A percentile compares a stretch with the other conserved stretches of the same genome.
Evolutionary conservation across 2,797 vertebrate species (phyloP).

Genomic region (Micromesistius poutassou): DNA sequence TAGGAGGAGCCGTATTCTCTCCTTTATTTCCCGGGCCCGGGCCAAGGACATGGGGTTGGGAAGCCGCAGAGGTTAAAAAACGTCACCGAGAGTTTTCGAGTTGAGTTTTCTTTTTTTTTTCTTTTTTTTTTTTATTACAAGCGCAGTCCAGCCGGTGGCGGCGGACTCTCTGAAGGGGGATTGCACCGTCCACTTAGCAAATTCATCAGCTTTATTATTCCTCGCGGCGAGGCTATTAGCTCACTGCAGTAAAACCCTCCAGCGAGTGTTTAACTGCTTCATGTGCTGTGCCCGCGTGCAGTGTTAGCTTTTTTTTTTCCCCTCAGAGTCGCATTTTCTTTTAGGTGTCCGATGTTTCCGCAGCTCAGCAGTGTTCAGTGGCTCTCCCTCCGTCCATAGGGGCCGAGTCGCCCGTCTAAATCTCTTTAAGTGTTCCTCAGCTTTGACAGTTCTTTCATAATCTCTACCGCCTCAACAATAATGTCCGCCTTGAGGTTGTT

Average conservation of each 20-base stretch:
- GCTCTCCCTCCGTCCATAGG: constrained; percentile 9
- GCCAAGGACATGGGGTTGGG: constrained; percentile 80
- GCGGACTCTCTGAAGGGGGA: constrained; percentile 31
- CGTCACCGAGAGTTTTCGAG: constrained; percentile 63
- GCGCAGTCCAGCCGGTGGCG: not conserved
- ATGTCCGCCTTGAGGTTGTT: no score
- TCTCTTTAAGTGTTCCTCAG: not conserved
- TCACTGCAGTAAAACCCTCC: constrained; percentile 40
- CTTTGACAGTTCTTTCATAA: not conserved
- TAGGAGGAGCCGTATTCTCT: constrained; percentile 80
- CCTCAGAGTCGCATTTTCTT: constrained; percentile 38
- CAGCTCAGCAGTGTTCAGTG: constrained; percentile 23
- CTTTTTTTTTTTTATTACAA: not conserved
- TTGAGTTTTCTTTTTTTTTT: not conserved
- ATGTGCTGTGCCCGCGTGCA: constrained; percentile 39
- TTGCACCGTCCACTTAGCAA: constrained; percentile 43
- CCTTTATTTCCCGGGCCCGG: constrained; percentile 77
- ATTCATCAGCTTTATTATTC: constrained; percentile 55
- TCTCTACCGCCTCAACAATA: not conserved
- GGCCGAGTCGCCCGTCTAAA: constrained; percentile 26
- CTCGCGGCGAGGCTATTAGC: constrained; percentile 39
- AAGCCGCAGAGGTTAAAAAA: constrained; percentile 75
- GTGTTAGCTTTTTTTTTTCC: constrained; percentile 23
- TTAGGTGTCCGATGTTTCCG: constrained; percentile 26
- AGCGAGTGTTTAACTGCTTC: constrained; percentile 45